These are phyloP conservation scores for Xylocampa areola DNA, from an alignment of 2,888 invertebrate genomes.

Conservation along the genomic window DNA sequence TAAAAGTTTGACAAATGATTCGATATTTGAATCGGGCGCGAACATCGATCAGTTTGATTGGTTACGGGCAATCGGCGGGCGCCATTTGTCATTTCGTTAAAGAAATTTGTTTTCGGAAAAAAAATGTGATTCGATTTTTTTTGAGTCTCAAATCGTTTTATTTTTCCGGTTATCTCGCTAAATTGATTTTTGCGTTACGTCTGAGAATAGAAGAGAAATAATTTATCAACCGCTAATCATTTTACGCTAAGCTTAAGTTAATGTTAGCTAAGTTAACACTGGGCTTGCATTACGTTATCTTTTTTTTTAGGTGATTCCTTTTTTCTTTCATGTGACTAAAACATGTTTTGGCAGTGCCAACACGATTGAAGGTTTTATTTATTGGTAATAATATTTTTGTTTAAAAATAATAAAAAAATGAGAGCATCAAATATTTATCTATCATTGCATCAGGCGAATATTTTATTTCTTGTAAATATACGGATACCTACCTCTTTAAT, in stretches of 20 bases:
- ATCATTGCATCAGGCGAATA: no score
- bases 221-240: conserved; percentile 29
- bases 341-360: no score
- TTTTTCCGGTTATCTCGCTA: conserved; percentile 32
- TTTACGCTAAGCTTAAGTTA: background rate
- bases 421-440: no score
- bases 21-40: conserved; percentile 73
- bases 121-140: conserved; percentile 41
- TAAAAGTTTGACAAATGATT: conserved; percentile 85
- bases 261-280: background rate
- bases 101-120: conserved; percentile 54
- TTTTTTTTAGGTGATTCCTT: no score
- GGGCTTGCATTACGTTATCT: no score
- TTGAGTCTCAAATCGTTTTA: conserved; percentile 37
- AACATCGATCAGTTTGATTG: conserved; percentile 84
- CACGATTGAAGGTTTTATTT: no score
- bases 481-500: no score
- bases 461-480: no score
- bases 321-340: no score
- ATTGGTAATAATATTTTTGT: no score
- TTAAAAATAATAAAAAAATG: no score
- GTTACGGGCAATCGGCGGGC: conserved; percentile 78
- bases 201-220: conserved; percentile 13
- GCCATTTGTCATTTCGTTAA: conserved; percentile 81
- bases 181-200: conserved; percentile 40